Base-by-base conservation (phyloP, 2,113 vertebrate genomes). In the Centropristis striata region DNA sequence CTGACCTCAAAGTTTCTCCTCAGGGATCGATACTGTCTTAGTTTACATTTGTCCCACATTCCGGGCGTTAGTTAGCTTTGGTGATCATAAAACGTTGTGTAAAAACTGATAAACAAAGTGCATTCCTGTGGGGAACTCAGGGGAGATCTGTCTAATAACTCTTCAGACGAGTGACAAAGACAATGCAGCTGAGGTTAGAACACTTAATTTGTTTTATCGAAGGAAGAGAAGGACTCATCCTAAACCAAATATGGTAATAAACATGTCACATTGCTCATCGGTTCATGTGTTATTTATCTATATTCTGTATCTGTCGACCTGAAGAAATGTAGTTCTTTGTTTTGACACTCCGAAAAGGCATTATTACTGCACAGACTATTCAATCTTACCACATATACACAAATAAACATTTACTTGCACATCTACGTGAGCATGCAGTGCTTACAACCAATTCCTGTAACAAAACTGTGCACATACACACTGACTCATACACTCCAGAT, bases 21-120 rank as follows among this genome's bases (percentile, higher is more conserved):
- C 15, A 11, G n/a, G 21, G 58, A 75, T 80, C 60, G 72, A 70
- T 75, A 18, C 16, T 53, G 28, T 49, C n/a, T n/a, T n/a, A n/a
- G n/a, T n/a, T 80, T 53, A 77, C 74, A 75, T 86, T 66, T 37
- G 61, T 61, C 65, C 42, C 61, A 60, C 83, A 86, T 85, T 87
- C 75, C 64, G 67, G 27, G 39, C 41, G 11, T 71, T 15, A 54
- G 41, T 78, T 39, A 50, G 71, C 71, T 57, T 51, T 41, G n/a
- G 54, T 20, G 20, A 63, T 80, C 60, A 46, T 82, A 60, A 88
- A 91, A 63, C 27, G 11, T n/a, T 44, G 50, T 36, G 66, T 74
- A 58, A 77, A 77, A 71, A 55, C 47, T 67, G 61, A 71, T 82
- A 78, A 86, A 86, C 78, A 78, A 28, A 8, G 32, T 23, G 42